Conservation (phyloP, 2,113 vertebrate genomes). For the Beaufortia kweichowensis region DNA sequence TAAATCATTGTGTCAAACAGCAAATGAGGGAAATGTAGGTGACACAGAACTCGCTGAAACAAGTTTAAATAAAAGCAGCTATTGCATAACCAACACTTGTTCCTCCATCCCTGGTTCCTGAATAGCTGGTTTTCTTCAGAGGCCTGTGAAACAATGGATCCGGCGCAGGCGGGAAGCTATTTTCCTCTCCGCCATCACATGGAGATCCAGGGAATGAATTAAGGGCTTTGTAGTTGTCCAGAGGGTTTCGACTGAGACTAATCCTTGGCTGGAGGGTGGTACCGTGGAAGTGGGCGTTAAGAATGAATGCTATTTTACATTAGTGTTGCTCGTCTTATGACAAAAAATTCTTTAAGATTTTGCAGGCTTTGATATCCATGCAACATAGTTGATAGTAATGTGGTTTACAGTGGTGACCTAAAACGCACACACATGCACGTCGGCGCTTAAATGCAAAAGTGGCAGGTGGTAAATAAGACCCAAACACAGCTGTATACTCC, state of each 20-base stretch:
- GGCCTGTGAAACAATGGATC: slow-evolving; percentile 56
- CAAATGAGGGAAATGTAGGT: not conserved
- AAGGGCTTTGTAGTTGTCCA: slow-evolving; percentile 63
- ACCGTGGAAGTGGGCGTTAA: slow-evolving; percentile 21
- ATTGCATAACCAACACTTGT: slow-evolving; percentile 35
- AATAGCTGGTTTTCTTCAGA: slow-evolving; percentile 54
- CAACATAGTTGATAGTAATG: too few species aligned
- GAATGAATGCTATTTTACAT: slow-evolving; percentile 33
- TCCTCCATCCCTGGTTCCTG: slow-evolving; percentile 42
- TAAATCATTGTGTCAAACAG: not conserved
- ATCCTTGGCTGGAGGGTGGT: slow-evolving; percentile 59
- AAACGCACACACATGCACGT: not conserved
- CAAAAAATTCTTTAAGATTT: not conserved
- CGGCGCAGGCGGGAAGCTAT: slow-evolving; percentile 50
- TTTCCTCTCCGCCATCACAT: slow-evolving; percentile 63
- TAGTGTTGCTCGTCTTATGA: not conserved
- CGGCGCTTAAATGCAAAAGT: not conserved
- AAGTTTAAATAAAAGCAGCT: not conserved
- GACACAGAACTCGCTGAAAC: not conserved
- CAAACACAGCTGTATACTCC: slow-evolving; percentile 16
- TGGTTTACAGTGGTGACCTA: not conserved
- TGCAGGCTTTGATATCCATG: not conserved
- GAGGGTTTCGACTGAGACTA: slow-evolving; percentile 48
- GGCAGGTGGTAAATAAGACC: slow-evolving; percentile 9
- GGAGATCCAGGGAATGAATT: slow-evolving; percentile 63